Base-by-base conservation (phyloP, 2,888 invertebrate genomes). In the Sycophila texana region DNA sequence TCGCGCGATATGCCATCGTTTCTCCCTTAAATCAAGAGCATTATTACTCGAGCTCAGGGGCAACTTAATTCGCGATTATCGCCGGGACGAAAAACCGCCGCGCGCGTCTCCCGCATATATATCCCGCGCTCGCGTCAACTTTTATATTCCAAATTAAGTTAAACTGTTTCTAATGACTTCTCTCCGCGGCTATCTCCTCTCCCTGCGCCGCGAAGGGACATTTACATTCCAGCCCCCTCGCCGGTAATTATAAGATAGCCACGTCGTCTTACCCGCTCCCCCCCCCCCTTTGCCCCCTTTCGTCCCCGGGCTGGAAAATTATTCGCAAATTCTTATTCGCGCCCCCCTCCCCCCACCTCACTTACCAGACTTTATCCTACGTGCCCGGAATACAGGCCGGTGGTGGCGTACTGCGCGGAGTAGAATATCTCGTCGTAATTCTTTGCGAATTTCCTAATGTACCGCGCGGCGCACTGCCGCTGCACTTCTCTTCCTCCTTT, bases 191-290 rank as follows among this genome's bases (percentile, higher is more conserved):
- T 79, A 73, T 80, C 81, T 77, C 58, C 68, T 13, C 47, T 14
- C 5, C 51, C 16, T 58, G 7, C 18, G 7, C 20, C 58, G 26
- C 57, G n/a, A 39, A 39, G 39, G 65, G 73, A 80, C 80, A 82
- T 82, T 82, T 82, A 74, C 75, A 82, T 82, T 82, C 80, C 75
- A n/a, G 49, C 66, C 68, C 82, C 71, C 75, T 74, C 71, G 74
- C 81, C 81, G 80, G 84, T 83, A 83, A 84, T 84, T 84, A 84
- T 83, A 83, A 84, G 84, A 84, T 83, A 84, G 83, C 83, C 84
- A 77, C 74, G 81, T 82, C 77, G 72, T 77, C 73, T 55, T 55
- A 20, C 2, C 22, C 18, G 22, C 58, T 70, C 71, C 39, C 72
- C 49, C 47, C 60, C 80, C 70, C 63, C 57, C 63, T 57, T 58